Conservation (phyloP, 2,888 invertebrate genomes). For the Siphlonurus alternatus region DNA sequence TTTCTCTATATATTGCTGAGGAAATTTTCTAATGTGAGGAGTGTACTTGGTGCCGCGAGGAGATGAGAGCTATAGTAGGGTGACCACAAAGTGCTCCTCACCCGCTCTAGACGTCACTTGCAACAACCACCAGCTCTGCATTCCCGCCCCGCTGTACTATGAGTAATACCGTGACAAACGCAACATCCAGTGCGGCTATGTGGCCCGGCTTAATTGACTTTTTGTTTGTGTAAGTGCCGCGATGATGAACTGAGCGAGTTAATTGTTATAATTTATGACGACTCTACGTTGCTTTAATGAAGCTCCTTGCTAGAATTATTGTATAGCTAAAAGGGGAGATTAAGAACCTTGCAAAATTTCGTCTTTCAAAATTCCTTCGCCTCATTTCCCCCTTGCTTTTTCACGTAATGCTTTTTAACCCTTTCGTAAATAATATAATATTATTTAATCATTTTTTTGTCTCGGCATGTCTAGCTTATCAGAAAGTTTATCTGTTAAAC, state of each 20-base stretch:
- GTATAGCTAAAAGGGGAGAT: neutral
- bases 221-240: neutral
- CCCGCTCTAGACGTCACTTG: neutral
- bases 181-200: neutral
- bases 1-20: too few species aligned
- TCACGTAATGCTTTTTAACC: neutral
- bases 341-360: neutral
- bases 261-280: conserved; percentile 2
- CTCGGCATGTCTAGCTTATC: too few species aligned
- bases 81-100: neutral
- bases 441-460: too few species aligned
- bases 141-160: too few species aligned
- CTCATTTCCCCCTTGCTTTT: neutral
- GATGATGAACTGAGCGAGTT: neutral
- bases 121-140: neutral
- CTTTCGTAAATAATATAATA: neutral
- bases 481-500: neutral
- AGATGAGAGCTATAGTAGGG: too few species aligned
- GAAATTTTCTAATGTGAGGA: too few species aligned
- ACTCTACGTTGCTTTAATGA: conserved; percentile 1
- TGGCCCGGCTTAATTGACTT: conserved; percentile 1
- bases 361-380: neutral
- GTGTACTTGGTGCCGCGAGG: too few species aligned
- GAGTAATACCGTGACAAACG: neutral
- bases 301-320: neutral